These are phyloP conservation scores for Neoascia interrupta DNA, from an alignment of 2,888 invertebrate genomes.

Conservation along the genomic window DNA sequence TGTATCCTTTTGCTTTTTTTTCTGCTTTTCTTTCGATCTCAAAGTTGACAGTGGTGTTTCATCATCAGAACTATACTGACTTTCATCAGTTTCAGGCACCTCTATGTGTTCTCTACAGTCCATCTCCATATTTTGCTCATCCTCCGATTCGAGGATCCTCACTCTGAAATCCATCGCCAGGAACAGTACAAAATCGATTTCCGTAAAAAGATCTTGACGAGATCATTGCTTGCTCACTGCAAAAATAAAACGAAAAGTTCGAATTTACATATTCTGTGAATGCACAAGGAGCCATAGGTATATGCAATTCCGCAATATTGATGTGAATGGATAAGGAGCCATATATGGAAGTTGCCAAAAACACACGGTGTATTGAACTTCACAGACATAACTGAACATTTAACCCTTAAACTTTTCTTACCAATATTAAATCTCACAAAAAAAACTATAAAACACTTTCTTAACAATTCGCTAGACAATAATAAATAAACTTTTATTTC, in stretches of 20 bases:
- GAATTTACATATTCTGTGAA: too few species aligned
- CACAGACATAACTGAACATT: too few species aligned
- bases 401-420: conserved; percentile 18
- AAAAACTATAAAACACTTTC: conserved; percentile 7
- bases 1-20: background rate
- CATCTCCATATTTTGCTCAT: too few species aligned
- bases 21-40: background rate
- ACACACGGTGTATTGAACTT: too few species aligned
- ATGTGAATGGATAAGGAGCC: too few species aligned
- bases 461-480: background rate
- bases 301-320: conserved; percentile 8
- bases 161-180: conserved; percentile 7
- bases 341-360: too few species aligned
- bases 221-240: conserved; percentile 18
- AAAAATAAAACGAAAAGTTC: too few species aligned
- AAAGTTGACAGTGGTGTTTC: background rate
- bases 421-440: conserved; percentile 17
- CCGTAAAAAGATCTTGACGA: conserved; percentile 10
- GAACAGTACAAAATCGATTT: conserved; percentile 1
- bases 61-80: conserved; percentile 5
- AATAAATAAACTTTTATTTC: too few species aligned
- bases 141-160: background rate
- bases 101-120: background rate
- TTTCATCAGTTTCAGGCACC: conserved; percentile 17
- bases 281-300: conserved; percentile 5